Evolutionary conservation across 2,797 vertebrate genomes (phyloP), one percentile per base, ranked within the genome.

Genomic region (Chaenodraco wilsoni): DNA sequence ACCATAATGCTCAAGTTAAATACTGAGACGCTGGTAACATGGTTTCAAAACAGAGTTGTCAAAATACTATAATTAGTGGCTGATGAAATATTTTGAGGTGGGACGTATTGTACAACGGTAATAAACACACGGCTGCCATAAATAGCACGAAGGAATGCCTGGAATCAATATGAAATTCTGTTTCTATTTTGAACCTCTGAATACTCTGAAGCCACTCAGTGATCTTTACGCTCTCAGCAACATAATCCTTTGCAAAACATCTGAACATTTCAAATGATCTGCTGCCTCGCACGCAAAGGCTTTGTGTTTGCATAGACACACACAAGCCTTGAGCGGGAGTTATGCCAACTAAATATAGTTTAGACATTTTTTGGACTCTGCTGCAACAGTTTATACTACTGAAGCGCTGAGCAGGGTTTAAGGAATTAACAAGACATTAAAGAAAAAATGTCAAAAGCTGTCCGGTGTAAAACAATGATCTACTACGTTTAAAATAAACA

Each of bases 11-110:
- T 48, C n/a, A 41, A 72, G 72, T 81, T 83, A 82, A 77, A 70
- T 44, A 68, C 66, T 64, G 67, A 83, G 76, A 85, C 72, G 65
- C 60, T 67, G 69, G 74, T 65, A 75, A 81, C 54, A 52, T 52
- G 66, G 71, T 80, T 87, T 79, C 67, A 83, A 84, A 90, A 86
- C 84, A 89, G 70, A 79, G 78, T 80, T 84, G 86, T 83, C 82
- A 86, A 85, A 91, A 80, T 81, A 84, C 87, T 70, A 40, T 87
- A 83, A 90, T 93, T 93, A 90, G 80, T 70, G 65, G 63, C 68
- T 86, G 72, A 75, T 63, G 69, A 86, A 85, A 81, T 74, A 81
- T 82, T 75, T 81, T 69, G 65, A 82, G 80, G 81, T 83, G 77
- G 76, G 78, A 81, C 83, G 79, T 57, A 74, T 80, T 85, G 76